Evolutionary conservation across 2,797 vertebrate species (phyloP), one percentile per base, ranked within the genome.

Genomic region (Melanitta fusca): DNA sequence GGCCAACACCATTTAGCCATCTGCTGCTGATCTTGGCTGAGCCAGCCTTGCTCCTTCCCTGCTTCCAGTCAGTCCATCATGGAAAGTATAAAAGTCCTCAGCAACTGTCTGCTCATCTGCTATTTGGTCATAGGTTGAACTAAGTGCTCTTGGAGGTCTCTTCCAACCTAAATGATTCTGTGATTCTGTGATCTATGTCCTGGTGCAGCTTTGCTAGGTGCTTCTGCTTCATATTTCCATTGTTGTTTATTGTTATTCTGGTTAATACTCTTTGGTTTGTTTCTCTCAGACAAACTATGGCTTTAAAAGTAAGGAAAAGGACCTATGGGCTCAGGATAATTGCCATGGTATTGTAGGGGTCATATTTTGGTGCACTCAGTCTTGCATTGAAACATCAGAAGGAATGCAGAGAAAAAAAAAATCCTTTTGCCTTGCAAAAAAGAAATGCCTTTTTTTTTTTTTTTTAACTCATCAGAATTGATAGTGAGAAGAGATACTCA

Each of bases 311-410:
- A 39, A 51, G 27, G 24, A 10, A 88, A 61, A 20, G 21, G 11
- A 72, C 64, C 73, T 56, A 85, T 34, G 79, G 51, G 34, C 24
- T 80, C 22, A 24, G 2, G 24, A 47, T 58, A 94, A 74, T 88
- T 79, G 45, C 12, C 0, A 0, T 18, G 30, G 32, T 34, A 89
- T 80, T 1, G 1, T 83, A 72, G 72, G 41, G 32, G 13, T 80
- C 2, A 5, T 77, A n/a, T 87, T 91, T 94, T 80, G 28, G 5
- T 66, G 12, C 1, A 4, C 6, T 1, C 19, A 65, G 36, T 80
- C 38, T 93, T 78, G n/a, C 53, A 95, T 74, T 71, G 68, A 71
- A 95, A 89, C 18, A 47, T 78, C 72, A 65, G 38, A 85, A 82
- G 25, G 38, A 69, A 64, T 51, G 45, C 45, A 72, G 34, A 57